phyloP scores from a whole-genome alignment of 2,113 vertebrate genomes.

The Periophthalmodon schlosseri region DNA sequence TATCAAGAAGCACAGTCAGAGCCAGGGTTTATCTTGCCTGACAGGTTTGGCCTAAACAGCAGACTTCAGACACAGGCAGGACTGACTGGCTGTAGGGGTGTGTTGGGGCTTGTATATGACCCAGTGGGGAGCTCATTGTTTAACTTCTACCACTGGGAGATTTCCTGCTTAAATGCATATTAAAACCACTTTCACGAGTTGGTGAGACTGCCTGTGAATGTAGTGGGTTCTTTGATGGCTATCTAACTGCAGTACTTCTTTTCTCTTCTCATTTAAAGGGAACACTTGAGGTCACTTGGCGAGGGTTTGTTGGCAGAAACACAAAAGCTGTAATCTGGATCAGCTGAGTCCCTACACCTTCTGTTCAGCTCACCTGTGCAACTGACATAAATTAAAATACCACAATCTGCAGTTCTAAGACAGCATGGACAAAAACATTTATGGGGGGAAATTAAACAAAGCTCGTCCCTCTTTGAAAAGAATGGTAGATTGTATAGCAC shows the following conservation, averaged over 20 bases:
- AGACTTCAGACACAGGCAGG: constrained; percentile 12
- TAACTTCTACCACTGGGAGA: constrained; percentile 1
- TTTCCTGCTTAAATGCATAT: constrained; percentile 35
- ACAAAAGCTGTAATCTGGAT: constrained; percentile 46
- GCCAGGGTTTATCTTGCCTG: constrained; percentile 19
- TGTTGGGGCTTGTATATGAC: constrained; percentile 59
- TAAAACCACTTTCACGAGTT: constrained; percentile 35
- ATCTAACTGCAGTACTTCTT: background rate
- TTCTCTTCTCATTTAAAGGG: constrained; percentile 12
- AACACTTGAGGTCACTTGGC: constrained; percentile 34
- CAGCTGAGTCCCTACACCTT: constrained; percentile 41
- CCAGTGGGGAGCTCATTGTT: constrained; percentile 43
- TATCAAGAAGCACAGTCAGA: background rate
- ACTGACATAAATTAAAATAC: constrained; percentile 11
- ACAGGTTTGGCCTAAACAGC: constrained; percentile 47
- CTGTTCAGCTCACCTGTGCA: constrained; percentile 49
- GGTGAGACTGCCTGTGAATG: constrained; percentile 20
- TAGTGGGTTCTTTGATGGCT: background rate
- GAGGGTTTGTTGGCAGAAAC: constrained; percentile 34
- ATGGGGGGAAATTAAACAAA: background rate
- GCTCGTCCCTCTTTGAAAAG: background rate
- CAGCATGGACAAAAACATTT: background rate
- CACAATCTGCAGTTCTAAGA: background rate
- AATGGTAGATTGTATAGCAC: no score
- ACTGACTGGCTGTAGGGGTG: constrained; percentile 35